Evolutionary conservation across 1,140 invertebrate species (phyloP), one percentile per base, ranked within the genome.

Genomic region (Camponotus floridanus): DNA sequence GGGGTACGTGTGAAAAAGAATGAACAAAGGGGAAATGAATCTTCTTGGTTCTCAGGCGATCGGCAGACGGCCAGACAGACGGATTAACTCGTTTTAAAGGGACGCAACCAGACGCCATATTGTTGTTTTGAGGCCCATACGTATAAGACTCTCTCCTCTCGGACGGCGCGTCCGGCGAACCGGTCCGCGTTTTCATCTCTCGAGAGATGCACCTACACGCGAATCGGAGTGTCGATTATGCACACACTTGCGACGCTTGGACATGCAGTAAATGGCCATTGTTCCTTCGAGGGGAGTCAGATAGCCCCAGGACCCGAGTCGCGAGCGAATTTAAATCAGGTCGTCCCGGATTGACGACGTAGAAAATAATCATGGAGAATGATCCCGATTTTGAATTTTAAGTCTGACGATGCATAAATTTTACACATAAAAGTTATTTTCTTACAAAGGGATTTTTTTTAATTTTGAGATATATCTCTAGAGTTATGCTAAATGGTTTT

Each of bases 1-100:
- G 86, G 86, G 59, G 83, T 91, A 92, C 92, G 92, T 92, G 92
- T 92, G 92, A 93, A 93, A 93, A 92, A 92, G 88, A 92, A 92
- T 90, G 91, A 80, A 93, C 92, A 93, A 92, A 92, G 91, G 91
- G 89, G 91, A 93, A 92, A 93, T 93, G 92, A 93, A 92, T 92
- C 92, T 93, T 92, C 87, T 88, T 90, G 92, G 92, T 93, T 93
- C 92, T 93, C 92, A 93, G 92, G 92, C 90, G 86, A 86, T 89
- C 85, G 85, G 87, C 87, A 92, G 89, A 92, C 91, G 91, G 90
- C 90, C 90, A 92, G 92, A 90, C 92, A 87, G 87, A 89, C 91
- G 90, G 89, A 90, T 88, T 83, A 91, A 93, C 92, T 92, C 85
- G 92, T 93, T 93, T 93, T 93, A 93, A 93, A 93, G 91, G 90